Evolutionary conservation across 53 echinoderm and acorn worm species (phyloP), one percentile per base, ranked within the genome.

Genomic region (Patiria pectinifera): DNA sequence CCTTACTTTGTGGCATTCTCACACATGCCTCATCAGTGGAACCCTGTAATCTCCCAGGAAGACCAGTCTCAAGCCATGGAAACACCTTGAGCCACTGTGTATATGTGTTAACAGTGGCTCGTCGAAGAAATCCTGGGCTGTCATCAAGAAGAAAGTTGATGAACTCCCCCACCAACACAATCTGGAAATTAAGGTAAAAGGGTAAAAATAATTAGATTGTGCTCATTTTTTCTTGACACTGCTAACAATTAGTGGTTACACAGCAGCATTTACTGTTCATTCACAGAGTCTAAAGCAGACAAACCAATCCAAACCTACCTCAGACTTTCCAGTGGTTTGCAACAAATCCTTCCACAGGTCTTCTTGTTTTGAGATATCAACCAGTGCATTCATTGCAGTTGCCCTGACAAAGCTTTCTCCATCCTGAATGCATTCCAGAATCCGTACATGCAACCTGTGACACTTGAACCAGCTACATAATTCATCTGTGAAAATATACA

Each of bases 351-450:
- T 62, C 93, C 91, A 95, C 22, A 95, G 72, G 69, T 22, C 91
- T 21, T 93, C 69, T 84, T 85, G 60, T 25, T 48, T 61, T 1
- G 86, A 66, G 13, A 96, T 83, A 59, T 71, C 83, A 87, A 83
- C 87, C 44, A 96, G 85, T 14, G 95, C 85, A 48, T 77, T 79
- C 22, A 96, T 26, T 4, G 93, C 91, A 59, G 94, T 82, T 76
- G 95, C 92, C 60, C 94, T 91, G 13, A 97, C 97, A 58, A 94
- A 97, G 82, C 93, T 93, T 80, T 97, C 97, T 9, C 91, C 84
- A 81, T 97, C 97, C 8, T 69, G 86, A 60, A 95, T 82, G 46
- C 94, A 91, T 79, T 95, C 97, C 90, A 91, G 91, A 44, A 95
- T 79, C 43, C 84, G 89, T 85, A 25, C 83, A 85, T 94, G 87